Evolutionary conservation across 2,797 vertebrate genomes (phyloP).

Genomic region (Labeo calbasu): DNA sequence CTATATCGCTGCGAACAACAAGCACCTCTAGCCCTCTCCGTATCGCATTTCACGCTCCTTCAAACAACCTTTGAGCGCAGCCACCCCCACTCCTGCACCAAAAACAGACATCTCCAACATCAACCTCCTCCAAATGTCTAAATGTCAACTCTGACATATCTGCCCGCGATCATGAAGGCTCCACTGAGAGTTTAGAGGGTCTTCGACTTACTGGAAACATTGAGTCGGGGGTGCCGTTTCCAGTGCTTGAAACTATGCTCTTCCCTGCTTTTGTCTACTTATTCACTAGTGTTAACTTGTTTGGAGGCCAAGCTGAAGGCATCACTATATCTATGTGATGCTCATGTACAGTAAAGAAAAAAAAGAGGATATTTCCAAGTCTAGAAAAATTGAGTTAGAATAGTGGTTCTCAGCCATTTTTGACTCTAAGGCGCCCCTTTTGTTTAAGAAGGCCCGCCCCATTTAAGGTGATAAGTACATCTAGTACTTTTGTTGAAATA

Average conservation of each 20-base stretch:
- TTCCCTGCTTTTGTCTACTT: background rate
- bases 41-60: constrained; percentile 17
- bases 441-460: background rate
- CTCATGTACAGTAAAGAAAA: background rate
- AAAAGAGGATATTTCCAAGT: background rate
- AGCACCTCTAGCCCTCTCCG: constrained; percentile 4
- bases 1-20: constrained; percentile 12
- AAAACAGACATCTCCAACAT: constrained; percentile 35
- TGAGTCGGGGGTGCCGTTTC: background rate
- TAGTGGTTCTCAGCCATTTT: background rate
- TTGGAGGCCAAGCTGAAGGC: background rate
- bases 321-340: background rate
- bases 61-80: constrained; percentile 38
- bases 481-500: background rate
- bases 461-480: background rate
- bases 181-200: constrained; percentile 32
- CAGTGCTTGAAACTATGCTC: background rate
- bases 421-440: background rate
- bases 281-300: no score
- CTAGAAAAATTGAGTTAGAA: background rate
- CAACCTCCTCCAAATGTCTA: constrained; percentile 39
- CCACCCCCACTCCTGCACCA: constrained; percentile 23
- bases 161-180: constrained; percentile 16
- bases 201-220: constrained; percentile 7
- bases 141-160: constrained; percentile 48